Evolutionary conservation across 2,888 invertebrate genomes (phyloP).

Genomic region (Nezara viridula): DNA sequence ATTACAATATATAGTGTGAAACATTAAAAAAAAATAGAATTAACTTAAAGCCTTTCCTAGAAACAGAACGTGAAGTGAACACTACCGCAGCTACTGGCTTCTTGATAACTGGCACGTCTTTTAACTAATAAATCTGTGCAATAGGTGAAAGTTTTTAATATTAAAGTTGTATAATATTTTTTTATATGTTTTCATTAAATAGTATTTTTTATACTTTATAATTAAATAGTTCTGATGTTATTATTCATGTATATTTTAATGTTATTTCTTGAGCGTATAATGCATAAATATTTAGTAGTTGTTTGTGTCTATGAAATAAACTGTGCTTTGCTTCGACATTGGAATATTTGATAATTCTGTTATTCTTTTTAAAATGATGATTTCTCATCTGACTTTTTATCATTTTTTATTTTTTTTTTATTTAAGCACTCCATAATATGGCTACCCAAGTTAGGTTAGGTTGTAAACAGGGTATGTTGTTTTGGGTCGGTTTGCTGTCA

Average conservation of each 20-base stretch:
- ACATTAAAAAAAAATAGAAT: constrained; percentile 57
- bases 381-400: background rate
- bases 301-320: background rate
- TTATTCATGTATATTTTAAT: background rate
- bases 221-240: background rate
- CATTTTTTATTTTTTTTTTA: background rate
- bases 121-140: background rate
- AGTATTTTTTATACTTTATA: background rate
- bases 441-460: constrained; percentile 39
- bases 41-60: constrained; percentile 50
- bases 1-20: constrained; percentile 53
- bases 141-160: background rate
- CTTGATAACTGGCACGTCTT: constrained; percentile 44
- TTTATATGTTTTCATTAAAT: background rate
- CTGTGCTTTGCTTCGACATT: background rate
- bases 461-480: constrained; percentile 24
- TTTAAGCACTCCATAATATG: background rate
- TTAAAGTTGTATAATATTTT: background rate
- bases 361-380: too few species aligned
- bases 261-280: background rate
- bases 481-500: constrained; percentile 46
- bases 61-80: constrained; percentile 52
- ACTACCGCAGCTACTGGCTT: constrained; percentile 51
- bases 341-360: background rate
- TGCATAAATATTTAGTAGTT: background rate